Conservation (phyloP, 1,140 invertebrate species). For the Parasteatoda tepidariorum region DNA sequence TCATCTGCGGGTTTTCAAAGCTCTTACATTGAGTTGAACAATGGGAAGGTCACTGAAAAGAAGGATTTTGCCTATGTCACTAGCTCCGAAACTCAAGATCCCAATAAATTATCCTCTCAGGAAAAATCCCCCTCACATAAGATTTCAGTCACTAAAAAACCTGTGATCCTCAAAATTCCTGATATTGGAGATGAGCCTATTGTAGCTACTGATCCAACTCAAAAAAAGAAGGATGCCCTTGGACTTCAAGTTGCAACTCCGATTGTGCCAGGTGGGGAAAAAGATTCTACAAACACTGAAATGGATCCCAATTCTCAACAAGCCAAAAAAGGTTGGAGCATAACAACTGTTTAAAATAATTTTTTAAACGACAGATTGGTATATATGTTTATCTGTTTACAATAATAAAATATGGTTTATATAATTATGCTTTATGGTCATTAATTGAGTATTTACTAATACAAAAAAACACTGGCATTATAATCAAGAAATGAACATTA, state of each 20-base stretch:
- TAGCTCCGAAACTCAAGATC: neutral
- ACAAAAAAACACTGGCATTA: no score
- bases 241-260: slow-evolving; percentile 38
- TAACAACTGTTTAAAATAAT: slow-evolving; percentile 42
- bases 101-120: neutral
- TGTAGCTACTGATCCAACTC: neutral
- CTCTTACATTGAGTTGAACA: neutral
- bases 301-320: neutral
- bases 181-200: slow-evolving; percentile 52
- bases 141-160: neutral
- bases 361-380: neutral
- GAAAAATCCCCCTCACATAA: slow-evolving; percentile 16
- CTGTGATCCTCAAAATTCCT: neutral
- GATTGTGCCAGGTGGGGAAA: slow-evolving; percentile 18
- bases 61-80: neutral
- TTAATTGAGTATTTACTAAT: no score
- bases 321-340: slow-evolving; percentile 55
- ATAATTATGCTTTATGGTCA: no score
- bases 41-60: neutral
- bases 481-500: no score
- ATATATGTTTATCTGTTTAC: neutral
- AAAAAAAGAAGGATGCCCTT: slow-evolving; percentile 26
- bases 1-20: slow-evolving; percentile 1
- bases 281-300: slow-evolving; percentile 20
- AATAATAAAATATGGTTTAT: no score